phyloP scores from a whole-genome alignment of 1,140 invertebrate species.

The Nebria ingens region DNA sequence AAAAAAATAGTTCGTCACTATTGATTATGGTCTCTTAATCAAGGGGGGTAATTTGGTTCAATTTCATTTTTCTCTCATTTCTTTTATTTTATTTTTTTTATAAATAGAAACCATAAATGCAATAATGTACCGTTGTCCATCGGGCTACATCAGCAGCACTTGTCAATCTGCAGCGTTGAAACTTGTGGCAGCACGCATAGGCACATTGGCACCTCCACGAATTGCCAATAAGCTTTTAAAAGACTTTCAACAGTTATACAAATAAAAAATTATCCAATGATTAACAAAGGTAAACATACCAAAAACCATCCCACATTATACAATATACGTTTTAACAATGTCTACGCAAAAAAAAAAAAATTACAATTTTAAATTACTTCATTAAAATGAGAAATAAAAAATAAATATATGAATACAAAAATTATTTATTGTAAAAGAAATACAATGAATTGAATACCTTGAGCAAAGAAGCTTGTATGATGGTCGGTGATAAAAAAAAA shows the following conservation, averaged over 20 bases:
- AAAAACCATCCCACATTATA: too few relatives aligned
- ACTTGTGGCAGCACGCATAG: constrained; percentile 27
- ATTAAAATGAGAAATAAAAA: too few relatives aligned
- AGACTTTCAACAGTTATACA: constrained; percentile 27
- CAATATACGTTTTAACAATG: too few relatives aligned
- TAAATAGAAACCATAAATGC: constrained; percentile 17
- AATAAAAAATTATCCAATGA: not conserved
- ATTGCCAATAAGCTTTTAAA: constrained; percentile 32
- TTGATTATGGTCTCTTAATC: constrained; percentile 10
- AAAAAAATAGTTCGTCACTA: constrained; percentile 9
- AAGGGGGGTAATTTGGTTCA: not conserved
- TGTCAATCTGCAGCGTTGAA: constrained; percentile 26
- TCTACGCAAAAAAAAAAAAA: too few relatives aligned
- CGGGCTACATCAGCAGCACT: constrained; percentile 30
- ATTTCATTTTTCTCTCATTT: constrained; percentile 1
- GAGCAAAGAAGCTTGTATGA: constrained; percentile 4
- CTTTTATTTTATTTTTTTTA: constrained; percentile 1
- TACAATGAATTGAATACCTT: constrained; percentile 2
- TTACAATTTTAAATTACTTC: too few relatives aligned
- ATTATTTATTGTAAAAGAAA: not conserved
- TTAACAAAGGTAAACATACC: too few relatives aligned
- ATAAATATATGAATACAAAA: not conserved
- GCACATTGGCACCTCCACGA: constrained; percentile 29
- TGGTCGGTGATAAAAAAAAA: not conserved
- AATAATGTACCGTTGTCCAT: constrained; percentile 34